Conservation (phyloP, 2,888 invertebrate species). For the Biston stratarius region DNA sequence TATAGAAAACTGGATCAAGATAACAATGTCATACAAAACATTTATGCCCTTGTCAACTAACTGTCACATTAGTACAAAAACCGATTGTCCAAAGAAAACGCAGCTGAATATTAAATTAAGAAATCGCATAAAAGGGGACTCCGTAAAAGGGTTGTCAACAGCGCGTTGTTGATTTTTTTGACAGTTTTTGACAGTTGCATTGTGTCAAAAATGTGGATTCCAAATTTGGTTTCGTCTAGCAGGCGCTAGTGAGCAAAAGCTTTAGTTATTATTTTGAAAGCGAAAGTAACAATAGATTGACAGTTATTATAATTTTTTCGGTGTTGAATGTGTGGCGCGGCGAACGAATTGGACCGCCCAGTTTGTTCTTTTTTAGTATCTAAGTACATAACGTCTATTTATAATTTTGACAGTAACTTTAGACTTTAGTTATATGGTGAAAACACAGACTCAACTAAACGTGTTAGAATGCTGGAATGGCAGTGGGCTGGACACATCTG, state of each 20-base stretch:
- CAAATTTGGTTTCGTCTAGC: constrained; percentile 51
- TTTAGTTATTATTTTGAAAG: not conserved
- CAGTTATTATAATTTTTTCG: constrained; percentile 44
- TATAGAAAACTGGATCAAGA: constrained; percentile 52
- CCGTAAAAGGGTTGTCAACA: constrained; percentile 68
- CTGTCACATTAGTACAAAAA: constrained; percentile 79
- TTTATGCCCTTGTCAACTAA: constrained; percentile 71
- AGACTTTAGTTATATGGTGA: too few species aligned
- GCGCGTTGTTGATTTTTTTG: constrained; percentile 72
- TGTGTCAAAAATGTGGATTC: constrained; percentile 64
- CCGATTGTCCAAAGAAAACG: constrained; percentile 64
- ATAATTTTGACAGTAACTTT: not conserved
- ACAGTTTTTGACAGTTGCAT: constrained; percentile 58
- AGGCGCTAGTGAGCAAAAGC: constrained; percentile 45
- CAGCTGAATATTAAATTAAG: constrained; percentile 76
- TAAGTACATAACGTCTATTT: not conserved
- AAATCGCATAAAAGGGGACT: constrained; percentile 54
- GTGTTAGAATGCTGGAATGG: too few species aligned
- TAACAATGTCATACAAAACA: constrained; percentile 62
- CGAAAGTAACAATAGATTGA: constrained; percentile 53
- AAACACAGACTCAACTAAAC: too few species aligned
- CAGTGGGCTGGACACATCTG: too few species aligned
- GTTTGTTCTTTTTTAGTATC: not conserved
- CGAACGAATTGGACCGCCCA: constrained; percentile 37
- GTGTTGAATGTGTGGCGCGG: constrained; percentile 13